These are phyloP conservation scores for Tipula vernalis DNA, from an alignment of 2,888 invertebrate species.

Conservation along the genomic window DNA sequence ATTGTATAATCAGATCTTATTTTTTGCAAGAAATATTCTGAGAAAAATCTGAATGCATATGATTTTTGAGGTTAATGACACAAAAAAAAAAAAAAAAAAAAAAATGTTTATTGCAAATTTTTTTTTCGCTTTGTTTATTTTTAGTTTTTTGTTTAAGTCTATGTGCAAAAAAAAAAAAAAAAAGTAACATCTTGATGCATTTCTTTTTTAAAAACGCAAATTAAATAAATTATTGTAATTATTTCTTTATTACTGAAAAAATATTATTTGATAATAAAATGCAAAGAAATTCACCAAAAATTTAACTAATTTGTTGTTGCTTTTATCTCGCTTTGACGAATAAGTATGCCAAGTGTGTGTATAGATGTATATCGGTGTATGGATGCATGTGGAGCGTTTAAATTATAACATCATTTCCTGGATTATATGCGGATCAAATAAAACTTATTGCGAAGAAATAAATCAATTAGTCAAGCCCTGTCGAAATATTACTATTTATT, in stretches of 20 bases:
- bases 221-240: neutral
- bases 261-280: neutral
- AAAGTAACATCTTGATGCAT: neutral
- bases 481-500: no score
- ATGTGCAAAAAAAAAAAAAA: neutral
- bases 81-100: neutral
- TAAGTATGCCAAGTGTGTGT: neutral
- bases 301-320: neutral
- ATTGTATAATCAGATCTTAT: neutral
- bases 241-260: neutral
- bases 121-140: neutral
- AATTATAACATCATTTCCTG: neutral
- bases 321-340: neutral
- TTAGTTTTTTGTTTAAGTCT: neutral
- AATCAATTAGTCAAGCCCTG: no score
- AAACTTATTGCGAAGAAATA: neutral
- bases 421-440: neutral
- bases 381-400: neutral
- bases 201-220: neutral
- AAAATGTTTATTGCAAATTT: neutral
- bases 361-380: neutral
- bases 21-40: neutral
- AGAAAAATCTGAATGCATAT: neutral
- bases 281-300: neutral
- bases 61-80: neutral